Evolutionary conservation across 2,888 invertebrate species (phyloP).

Genomic region (Leptura quadrifasciata): DNA sequence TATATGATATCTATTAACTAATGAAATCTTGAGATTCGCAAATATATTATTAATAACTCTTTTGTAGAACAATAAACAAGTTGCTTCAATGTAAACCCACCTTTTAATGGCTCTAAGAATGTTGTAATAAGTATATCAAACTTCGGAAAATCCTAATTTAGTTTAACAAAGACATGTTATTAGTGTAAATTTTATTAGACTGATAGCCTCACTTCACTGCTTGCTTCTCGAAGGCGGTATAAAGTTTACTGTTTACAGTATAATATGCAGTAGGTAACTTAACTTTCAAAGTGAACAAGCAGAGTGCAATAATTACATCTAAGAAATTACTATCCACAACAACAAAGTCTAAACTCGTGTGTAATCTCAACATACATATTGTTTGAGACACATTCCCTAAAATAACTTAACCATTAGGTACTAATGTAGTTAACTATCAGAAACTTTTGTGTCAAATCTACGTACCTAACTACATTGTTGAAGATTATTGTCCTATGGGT

Average conservation of each 20-base stretch:
- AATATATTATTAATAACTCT: neutral
- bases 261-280: constrained; percentile 22
- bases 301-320: constrained; percentile 22
- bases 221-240: neutral
- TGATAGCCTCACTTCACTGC: neutral
- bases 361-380: constrained; percentile 14
- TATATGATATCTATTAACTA: neutral
- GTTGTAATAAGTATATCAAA: neutral
- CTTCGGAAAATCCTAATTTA: neutral
- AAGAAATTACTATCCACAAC: constrained; percentile 22
- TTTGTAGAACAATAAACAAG: neutral
- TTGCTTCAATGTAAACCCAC: neutral
- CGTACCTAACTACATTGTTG: neutral
- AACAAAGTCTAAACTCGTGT: neutral
- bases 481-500: neutral
- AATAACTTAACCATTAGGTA: constrained; percentile 17
- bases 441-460: neutral
- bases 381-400: neutral
- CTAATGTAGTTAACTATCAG: neutral
- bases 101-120: neutral
- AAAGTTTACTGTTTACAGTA: constrained; percentile 24
- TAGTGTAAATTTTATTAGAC: neutral
- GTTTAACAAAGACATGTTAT: neutral
- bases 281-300: constrained; percentile 18
- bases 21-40: neutral